Evolutionary conservation across 2,797 vertebrate genomes (phyloP), one percentile per base, ranked within the genome.

Genomic region (Sebastes hubbsi): DNA sequence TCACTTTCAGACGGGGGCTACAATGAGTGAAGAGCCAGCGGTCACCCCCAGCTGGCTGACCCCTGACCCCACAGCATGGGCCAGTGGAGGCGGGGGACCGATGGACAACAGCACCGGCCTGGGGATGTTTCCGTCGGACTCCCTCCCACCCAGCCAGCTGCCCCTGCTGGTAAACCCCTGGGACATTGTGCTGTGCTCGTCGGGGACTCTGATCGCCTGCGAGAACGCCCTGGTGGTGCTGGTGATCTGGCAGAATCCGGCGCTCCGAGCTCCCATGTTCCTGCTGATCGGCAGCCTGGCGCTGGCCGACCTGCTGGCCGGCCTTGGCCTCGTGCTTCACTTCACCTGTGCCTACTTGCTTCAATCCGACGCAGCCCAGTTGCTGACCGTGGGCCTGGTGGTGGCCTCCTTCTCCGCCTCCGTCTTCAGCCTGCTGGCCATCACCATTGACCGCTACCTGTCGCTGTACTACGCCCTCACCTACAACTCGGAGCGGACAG

Each of bases 351-450:
- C 98, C 92, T 99, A 99, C 94, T 91, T 99, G 92, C 96, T 99
- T 49, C 97, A 91, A 22, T 99, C 98, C 0, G 98, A 99, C 87
- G 96, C 97, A 13, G 97, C 98, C 52, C 98, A 98, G 94, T 92
- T 99, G 92, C 95, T 98, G 81, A 99, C 98, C 0, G 95, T 98
- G 52, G 98, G 98, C 77, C 94, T 99, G 92, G 97, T 99, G 83
- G 98, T 99, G 84, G 98, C 98, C 84, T 99, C 99, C 80, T 99
- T 99, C 95, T 99, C 98, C 0, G 99, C 99, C 77, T 99, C 99
- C 0, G 97, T 99, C 66, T 98, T 98, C 96, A 99, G 98, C 94
- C 91, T 99, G 95, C 91, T 99, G 95, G 98, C 98, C 52, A 99
- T 99, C 92, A 99, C 99, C 0, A 97, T 99, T 1, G 99, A 99